These are phyloP conservation scores for Tachina fera DNA, from an alignment of 2,888 invertebrate genomes.

Conservation along the genomic window DNA sequence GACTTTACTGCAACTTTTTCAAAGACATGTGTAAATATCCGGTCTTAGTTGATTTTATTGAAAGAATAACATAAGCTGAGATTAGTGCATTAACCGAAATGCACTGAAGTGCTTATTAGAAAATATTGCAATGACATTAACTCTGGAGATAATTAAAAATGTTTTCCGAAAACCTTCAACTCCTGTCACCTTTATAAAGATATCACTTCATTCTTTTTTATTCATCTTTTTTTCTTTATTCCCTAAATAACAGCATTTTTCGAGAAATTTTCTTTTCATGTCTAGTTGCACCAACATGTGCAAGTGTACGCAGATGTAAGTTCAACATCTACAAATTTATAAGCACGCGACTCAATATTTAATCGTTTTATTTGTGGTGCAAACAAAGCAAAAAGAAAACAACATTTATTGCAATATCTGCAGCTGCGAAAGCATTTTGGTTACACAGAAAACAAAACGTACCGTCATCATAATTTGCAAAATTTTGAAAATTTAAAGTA, in stretches of 20 bases:
- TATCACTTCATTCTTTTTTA: neutral
- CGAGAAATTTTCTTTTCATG: neutral
- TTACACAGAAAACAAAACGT: constrained; percentile 9
- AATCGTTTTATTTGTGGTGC: constrained; percentile 39
- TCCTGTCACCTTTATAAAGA: too few species aligned
- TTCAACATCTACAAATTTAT: constrained; percentile 24
- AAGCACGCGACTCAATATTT: constrained; percentile 57
- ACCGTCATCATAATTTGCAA: constrained; percentile 63
- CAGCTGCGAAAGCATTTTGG: constrained; percentile 1
- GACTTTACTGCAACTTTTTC: too few species aligned
- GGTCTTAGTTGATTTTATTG: too few species aligned
- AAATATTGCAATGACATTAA: too few species aligned
- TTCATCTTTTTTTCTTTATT: neutral
- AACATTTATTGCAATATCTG: constrained; percentile 26
- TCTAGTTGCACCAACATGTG: neutral
- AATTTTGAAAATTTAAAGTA: constrained; percentile 71
- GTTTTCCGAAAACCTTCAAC: neutral
- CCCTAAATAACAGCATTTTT: neutral
- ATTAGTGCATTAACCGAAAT: too few species aligned
- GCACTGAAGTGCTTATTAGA: too few species aligned
- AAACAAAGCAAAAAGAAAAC: constrained; percentile 22
- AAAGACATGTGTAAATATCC: too few species aligned
- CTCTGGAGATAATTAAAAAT: too few species aligned
- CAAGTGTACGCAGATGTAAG: neutral
- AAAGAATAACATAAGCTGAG: too few species aligned